These are phyloP conservation scores for Bovichtus variegatus DNA, from an alignment of 2,797 vertebrate species.

Conservation along the genomic window DNA sequence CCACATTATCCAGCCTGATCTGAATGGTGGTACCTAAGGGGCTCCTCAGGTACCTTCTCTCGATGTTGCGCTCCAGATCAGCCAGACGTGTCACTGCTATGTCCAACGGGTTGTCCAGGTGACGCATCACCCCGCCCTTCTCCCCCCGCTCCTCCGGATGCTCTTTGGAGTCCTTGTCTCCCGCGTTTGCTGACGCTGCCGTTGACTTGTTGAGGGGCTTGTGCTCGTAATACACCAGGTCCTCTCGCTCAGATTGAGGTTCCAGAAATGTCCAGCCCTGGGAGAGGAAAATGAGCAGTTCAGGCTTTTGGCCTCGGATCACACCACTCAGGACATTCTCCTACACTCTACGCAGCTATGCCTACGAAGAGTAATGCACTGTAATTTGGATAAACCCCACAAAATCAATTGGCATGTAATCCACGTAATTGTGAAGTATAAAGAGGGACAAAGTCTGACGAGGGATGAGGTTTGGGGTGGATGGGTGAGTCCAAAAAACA, in stretches of 20 bases:
- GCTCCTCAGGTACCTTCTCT: constrained; percentile 99
- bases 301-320: constrained; percentile 11
- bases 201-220: constrained; percentile 88
- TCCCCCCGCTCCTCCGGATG: constrained; percentile 87
- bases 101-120: constrained; percentile 99
- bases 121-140: constrained; percentile 92
- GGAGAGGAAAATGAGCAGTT: constrained; percentile 7
- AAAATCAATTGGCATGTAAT: too few relatives aligned
- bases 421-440: too few relatives aligned
- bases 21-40: constrained; percentile 99
- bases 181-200: constrained; percentile 75
- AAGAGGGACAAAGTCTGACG: too few relatives aligned
- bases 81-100: constrained; percentile 99
- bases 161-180: constrained; percentile 86
- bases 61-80: constrained; percentile 99
- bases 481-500: too few relatives aligned
- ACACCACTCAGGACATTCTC: not conserved
- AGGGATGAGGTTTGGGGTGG: too few relatives aligned
- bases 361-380: too few relatives aligned
- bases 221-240: constrained; percentile 98
- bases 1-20: constrained; percentile 99
- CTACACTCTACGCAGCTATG: too few relatives aligned
- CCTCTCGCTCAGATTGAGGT: constrained; percentile 96
- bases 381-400: too few relatives aligned
- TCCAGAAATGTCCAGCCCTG: constrained; percentile 98